Evolutionary conservation across 2,797 vertebrate genomes (phyloP).

Genomic region (Octomys mimax): DNA sequence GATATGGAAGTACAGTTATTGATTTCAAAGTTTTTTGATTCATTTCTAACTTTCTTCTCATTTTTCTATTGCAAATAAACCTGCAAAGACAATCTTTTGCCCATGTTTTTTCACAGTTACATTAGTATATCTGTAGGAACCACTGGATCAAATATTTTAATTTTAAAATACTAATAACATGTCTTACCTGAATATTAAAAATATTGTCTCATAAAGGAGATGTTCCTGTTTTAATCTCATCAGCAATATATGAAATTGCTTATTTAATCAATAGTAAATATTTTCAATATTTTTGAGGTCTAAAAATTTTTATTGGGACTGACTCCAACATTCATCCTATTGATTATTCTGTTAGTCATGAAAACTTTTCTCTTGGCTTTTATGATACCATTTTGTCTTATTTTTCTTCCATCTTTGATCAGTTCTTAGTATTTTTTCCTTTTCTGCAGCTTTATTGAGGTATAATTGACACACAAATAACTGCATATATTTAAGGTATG

Average conservation of each 20-base stretch:
- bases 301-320: constrained; percentile 31
- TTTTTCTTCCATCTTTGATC: neutral
- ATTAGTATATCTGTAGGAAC: neutral
- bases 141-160: neutral
- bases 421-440: neutral
- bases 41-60: constrained; percentile 5
- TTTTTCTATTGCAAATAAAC: constrained; percentile 14
- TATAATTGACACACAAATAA: neutral
- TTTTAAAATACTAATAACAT: constrained; percentile 40
- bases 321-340: neutral
- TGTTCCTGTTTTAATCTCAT: neutral
- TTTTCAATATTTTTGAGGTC: constrained; percentile 4
- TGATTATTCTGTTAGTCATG: neutral
- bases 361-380: constrained; percentile 35
- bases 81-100: neutral
- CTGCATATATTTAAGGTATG: neutral
- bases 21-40: constrained; percentile 32
- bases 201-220: neutral
- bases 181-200: constrained; percentile 6
- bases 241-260: constrained; percentile 23
- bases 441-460: neutral
- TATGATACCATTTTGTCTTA: neutral
- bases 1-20: neutral
- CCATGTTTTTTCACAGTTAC: neutral
- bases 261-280: constrained; percentile 18